Percentiles rank a stretch among this genome's conserved stretches.
Evolutionary conservation across 1,140 invertebrate genomes (phyloP).

Genomic region (Drosophila parabipectinata): DNA sequence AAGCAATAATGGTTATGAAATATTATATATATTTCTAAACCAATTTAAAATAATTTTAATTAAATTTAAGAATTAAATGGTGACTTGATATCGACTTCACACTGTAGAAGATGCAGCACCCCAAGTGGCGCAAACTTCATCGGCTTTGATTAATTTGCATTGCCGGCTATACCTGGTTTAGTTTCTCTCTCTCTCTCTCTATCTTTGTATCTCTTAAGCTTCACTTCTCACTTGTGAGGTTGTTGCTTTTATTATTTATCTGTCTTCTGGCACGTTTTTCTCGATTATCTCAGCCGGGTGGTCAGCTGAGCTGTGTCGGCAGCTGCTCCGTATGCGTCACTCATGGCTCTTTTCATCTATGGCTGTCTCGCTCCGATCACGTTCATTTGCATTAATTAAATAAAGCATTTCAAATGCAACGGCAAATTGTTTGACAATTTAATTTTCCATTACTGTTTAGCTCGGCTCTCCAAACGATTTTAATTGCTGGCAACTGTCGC

Average conservation of each 20-base stretch:
- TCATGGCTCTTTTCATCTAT: background rate
- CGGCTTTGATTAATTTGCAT: slow-evolving; percentile 66
- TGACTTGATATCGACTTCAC: background rate
- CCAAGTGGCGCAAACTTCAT: background rate
- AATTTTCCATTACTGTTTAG: slow-evolving; percentile 67
- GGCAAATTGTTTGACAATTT: slow-evolving; percentile 69
- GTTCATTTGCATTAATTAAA: slow-evolving; percentile 77
- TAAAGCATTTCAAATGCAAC: slow-evolving; percentile 67
- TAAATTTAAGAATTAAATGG: too few relatives aligned
- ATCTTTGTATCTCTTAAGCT: background rate
- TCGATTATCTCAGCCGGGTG: slow-evolving; percentile 43
- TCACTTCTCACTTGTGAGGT: slow-evolving; percentile 10
- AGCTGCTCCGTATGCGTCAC: slow-evolving; percentile 51
- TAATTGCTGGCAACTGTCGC: slow-evolving; percentile 53
- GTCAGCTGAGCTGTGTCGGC: slow-evolving; percentile 35
- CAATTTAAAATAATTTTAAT: too few relatives aligned
- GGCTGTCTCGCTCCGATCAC: slow-evolving; percentile 9
- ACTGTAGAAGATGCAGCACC: slow-evolving; percentile 3
- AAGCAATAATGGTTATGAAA: background rate
- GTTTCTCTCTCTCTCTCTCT: slow-evolving; percentile 33
- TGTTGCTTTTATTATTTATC: slow-evolving; percentile 32
- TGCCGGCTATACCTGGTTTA: slow-evolving; percentile 60
- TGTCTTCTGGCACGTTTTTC: slow-evolving; percentile 53
- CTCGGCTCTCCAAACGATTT: slow-evolving; percentile 58
- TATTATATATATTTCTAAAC: too few relatives aligned